Evolutionary conservation across 2,797 vertebrate species (phyloP).

Genomic region (Emydoidea blandingii): DNA sequence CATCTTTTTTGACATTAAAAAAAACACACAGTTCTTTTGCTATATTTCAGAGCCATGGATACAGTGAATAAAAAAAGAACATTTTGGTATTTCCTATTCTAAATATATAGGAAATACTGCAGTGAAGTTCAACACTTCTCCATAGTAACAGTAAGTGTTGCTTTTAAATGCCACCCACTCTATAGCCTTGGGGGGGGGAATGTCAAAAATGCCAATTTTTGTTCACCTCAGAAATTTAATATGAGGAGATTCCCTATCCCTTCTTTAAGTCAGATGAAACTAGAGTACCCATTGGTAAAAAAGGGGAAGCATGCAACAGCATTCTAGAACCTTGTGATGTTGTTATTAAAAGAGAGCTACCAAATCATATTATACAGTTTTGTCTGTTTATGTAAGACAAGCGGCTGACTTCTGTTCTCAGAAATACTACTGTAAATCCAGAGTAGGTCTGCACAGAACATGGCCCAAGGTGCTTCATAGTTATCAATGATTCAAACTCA

Average conservation of each 20-base stretch:
- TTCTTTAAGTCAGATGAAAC: neutral
- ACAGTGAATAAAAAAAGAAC: neutral
- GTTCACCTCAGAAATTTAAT: neutral
- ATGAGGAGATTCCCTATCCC: neutral
- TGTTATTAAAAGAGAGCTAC: neutral
- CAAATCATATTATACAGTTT: neutral
- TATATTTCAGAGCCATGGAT: neutral
- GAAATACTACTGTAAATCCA: accelerated
- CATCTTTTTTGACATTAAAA: neutral
- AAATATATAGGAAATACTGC: neutral
- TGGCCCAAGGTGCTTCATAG: neutral
- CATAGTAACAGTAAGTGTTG: neutral
- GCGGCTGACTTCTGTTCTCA: neutral
- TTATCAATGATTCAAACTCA: neutral
- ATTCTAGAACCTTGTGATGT: neutral
- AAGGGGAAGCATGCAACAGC: neutral
- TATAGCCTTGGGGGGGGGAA: neutral
- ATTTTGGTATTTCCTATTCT: neutral
- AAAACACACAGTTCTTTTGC: neutral
- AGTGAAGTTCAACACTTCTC: neutral
- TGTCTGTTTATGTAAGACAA: neutral
- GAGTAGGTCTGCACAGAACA: neutral
- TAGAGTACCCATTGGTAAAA: neutral
- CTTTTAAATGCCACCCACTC: neutral
- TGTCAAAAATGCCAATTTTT: neutral